phyloP scores from a whole-genome alignment of 2,113 vertebrate species.

The Colossoma macropomum region DNA sequence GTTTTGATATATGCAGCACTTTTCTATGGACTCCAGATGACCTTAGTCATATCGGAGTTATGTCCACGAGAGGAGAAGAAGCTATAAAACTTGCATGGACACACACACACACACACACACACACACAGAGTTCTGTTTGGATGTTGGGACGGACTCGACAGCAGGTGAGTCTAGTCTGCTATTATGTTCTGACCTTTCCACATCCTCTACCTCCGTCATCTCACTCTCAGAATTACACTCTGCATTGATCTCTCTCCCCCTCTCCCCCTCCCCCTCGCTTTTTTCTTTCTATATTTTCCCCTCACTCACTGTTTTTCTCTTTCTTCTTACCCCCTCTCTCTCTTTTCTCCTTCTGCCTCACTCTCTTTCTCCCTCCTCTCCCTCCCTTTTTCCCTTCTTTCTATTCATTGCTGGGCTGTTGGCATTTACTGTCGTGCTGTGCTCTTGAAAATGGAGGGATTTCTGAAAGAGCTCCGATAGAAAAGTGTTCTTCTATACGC shows the following conservation, averaged over 20 bases:
- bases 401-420: not conserved
- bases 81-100: not conserved
- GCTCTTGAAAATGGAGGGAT: constrained; percentile 19
- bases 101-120: not conserved
- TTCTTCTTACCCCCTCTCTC: not conserved
- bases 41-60: not conserved
- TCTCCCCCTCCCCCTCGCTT: not conserved
- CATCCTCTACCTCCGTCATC: constrained; percentile 34
- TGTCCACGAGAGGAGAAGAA: not conserved
- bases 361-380: not conserved
- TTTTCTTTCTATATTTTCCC: not conserved
- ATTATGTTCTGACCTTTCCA: constrained; percentile 58
- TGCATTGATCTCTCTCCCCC: constrained; percentile 34
- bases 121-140: not conserved
- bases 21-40: not conserved
- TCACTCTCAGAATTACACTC: constrained; percentile 7
- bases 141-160: constrained; percentile 13
- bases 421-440: constrained; percentile 44
- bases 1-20: not conserved
- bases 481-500: not conserved
- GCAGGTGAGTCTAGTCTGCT: constrained; percentile 26
- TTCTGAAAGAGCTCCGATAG: not conserved
- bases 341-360: not conserved
- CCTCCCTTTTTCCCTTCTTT: not conserved
- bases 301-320: not conserved